phyloP scores from a whole-genome alignment of 2,113 vertebrate genomes.

The Chascanopsetta lugubris region DNA sequence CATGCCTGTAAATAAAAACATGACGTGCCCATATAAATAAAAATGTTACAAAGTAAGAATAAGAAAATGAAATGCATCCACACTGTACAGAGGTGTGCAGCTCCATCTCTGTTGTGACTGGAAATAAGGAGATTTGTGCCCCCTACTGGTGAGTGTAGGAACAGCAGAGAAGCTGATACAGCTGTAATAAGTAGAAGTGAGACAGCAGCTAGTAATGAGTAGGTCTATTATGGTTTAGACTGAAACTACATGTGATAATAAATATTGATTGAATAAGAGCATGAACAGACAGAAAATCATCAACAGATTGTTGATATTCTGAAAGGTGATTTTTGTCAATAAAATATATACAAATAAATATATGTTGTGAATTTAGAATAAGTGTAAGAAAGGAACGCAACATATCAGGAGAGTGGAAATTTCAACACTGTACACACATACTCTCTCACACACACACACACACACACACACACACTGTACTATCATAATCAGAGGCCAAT shows the following conservation, averaged over 20 bases:
- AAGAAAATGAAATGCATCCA: neutral
- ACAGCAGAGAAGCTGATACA: slow-evolving; percentile 40
- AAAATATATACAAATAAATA: too few relatives aligned
- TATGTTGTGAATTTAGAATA: too few relatives aligned
- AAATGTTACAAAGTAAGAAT: neutral
- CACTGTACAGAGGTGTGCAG: slow-evolving; percentile 10
- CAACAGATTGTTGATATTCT: too few relatives aligned
- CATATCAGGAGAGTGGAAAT: too few relatives aligned
- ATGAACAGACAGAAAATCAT: too few relatives aligned
- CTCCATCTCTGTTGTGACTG: neutral
- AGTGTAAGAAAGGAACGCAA: too few relatives aligned
- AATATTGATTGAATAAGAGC: too few relatives aligned
- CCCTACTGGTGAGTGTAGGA: slow-evolving; percentile 90
- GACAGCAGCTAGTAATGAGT: neutral
- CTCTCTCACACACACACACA: neutral
- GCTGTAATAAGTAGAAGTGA: slow-evolving; percentile 5
- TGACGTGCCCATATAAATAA: neutral
- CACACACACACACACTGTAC: neutral
- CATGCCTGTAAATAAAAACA: neutral
- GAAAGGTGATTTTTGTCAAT: too few relatives aligned
- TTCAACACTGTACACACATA: too few relatives aligned
- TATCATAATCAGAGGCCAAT: slow-evolving; percentile 80
- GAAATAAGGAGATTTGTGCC: slow-evolving; percentile 85
- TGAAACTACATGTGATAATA: too few relatives aligned
- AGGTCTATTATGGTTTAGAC: too few relatives aligned